phyloP scores from a whole-genome alignment of 2,797 vertebrate species.

The Linurgus olivaceus region DNA sequence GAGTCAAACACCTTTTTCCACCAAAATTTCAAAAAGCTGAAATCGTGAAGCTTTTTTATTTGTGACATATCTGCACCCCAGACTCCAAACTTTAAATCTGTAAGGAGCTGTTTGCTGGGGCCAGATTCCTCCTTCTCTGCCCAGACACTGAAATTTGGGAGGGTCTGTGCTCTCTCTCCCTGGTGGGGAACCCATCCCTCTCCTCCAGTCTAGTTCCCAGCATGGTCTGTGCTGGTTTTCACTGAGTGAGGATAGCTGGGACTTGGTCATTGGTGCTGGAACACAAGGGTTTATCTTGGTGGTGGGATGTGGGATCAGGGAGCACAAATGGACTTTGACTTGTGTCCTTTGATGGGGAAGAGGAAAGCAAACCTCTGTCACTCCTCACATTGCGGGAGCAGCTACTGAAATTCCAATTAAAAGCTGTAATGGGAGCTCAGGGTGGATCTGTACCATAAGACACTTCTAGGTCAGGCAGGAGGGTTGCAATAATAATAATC shows the following conservation, averaged over 20 bases:
- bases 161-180: fast-evolving
- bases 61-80: not conserved
- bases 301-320: not conserved
- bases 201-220: not conserved
- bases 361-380: not conserved
- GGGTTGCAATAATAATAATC: conserved; percentile 58
- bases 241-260: fast-evolving
- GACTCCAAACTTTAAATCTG: not conserved
- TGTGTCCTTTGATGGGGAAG: not conserved
- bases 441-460: conserved; percentile 7
- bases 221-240: fast-evolving
- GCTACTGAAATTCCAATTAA: conserved; percentile 23
- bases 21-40: not conserved
- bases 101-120: not conserved
- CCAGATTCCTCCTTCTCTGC: not conserved
- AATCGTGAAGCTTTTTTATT: not conserved
- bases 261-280: not conserved
- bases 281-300: not conserved
- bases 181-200: fast-evolving
- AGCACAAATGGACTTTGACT: not conserved
- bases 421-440: conserved; percentile 27
- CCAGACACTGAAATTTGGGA: fast-evolving
- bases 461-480: conserved; percentile 25
- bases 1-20: not conserved
- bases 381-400: not conserved